Percentiles rank a stretch among this genome's conserved stretches.
Conservation (phyloP, 1,140 invertebrate genomes). For the Proctacanthus coquilletti region DNA sequence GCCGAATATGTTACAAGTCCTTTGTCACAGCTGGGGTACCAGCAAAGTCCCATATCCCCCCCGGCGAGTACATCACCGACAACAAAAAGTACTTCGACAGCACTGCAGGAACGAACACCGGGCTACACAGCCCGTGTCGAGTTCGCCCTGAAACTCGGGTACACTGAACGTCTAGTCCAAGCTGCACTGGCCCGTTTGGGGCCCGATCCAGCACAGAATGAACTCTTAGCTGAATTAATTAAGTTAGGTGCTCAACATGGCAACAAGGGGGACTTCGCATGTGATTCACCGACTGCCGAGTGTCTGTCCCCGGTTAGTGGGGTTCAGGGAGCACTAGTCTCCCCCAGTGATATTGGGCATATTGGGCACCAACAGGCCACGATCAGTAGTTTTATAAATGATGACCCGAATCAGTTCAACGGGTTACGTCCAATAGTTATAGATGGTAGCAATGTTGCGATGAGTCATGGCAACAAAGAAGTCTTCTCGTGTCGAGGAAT, state of each 20-base stretch:
- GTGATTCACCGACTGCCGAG: constrained; percentile 5
- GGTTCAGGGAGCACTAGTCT: background rate
- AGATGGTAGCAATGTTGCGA: constrained; percentile 95
- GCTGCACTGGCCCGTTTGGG: constrained; percentile 71
- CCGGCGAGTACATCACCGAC: background rate
- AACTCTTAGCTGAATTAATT: constrained; percentile 67
- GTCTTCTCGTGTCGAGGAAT: constrained; percentile 89
- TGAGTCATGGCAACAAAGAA: constrained; percentile 95
- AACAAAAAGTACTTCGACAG: background rate
- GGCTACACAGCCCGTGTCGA: constrained; percentile 36
- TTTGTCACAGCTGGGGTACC: background rate
- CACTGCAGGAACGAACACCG: background rate
- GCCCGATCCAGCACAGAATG: constrained; percentile 67
- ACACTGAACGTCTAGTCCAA: constrained; percentile 71
- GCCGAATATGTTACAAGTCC: constrained; percentile 43
- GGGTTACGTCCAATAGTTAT: constrained; percentile 74
- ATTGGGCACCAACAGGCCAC: background rate
- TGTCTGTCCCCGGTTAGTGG: background rate
- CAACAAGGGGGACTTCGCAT: constrained; percentile 3
- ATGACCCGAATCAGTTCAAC: background rate
- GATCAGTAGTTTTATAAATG: background rate
- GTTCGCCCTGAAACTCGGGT: constrained; percentile 79
- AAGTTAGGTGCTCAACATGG: constrained; percentile 46
- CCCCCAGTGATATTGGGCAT: background rate
- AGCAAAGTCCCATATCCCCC: background rate